Conservation (phyloP, 2,888 invertebrate species). For the Lathronympha strigana region DNA sequence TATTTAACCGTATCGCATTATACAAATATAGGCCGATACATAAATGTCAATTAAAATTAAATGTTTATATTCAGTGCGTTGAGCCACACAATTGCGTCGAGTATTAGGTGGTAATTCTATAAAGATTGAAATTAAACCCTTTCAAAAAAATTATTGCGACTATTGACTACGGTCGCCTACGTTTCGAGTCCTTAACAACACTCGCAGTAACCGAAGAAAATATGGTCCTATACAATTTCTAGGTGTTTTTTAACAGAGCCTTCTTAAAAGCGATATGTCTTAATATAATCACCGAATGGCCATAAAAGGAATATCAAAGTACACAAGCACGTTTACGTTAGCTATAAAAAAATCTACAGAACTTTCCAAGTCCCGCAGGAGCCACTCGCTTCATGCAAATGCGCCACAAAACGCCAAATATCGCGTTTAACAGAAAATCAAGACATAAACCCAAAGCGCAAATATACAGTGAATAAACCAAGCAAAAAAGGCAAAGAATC, state of each 20-base stretch:
- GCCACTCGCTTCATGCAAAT: slow-evolving; percentile 26
- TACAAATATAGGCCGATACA: too few relatives aligned
- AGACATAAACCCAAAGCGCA: slow-evolving; percentile 31
- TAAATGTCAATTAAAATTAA: too few relatives aligned
- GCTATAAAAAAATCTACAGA: neutral
- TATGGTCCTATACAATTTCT: too few relatives aligned
- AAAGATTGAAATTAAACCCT: too few relatives aligned
- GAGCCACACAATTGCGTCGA: too few relatives aligned
- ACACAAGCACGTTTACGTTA: neutral
- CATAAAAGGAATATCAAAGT: slow-evolving; percentile 11
- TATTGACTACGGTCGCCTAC: too few relatives aligned
- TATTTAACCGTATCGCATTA: too few relatives aligned
- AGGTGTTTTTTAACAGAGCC: neutral
- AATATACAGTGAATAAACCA: slow-evolving; percentile 33
- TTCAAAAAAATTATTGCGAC: too few relatives aligned
- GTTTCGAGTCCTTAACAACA: too few relatives aligned
- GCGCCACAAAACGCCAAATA: slow-evolving; percentile 22
- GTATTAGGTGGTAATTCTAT: too few relatives aligned
- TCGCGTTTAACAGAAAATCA: slow-evolving; percentile 25
- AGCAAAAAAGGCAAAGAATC: slow-evolving; percentile 33
- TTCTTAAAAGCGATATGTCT: neutral
- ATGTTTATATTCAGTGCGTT: too few relatives aligned
- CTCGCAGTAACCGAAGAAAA: too few relatives aligned
- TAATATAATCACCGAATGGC: neutral
- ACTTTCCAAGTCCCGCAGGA: neutral